Conservation (phyloP, 2,888 invertebrate genomes). For the Aspidapion aeneum region DNA sequence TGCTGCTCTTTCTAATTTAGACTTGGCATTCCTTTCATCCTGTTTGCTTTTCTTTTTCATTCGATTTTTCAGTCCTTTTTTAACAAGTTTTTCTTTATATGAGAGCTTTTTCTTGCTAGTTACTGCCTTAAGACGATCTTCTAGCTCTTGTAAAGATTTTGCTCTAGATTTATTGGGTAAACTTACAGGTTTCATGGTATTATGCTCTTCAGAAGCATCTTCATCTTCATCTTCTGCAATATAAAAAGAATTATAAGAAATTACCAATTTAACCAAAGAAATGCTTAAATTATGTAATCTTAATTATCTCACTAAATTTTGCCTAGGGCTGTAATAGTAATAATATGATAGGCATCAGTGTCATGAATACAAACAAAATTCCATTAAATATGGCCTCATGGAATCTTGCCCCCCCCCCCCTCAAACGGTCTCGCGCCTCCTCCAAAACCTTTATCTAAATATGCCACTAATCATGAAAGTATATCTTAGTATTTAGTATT, state of each 20-base stretch:
- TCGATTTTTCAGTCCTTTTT: slow-evolving; percentile 64
- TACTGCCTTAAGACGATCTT: slow-evolving; percentile 59
- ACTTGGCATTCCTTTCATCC: slow-evolving; percentile 52
- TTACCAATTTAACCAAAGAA: slow-evolving; percentile 6
- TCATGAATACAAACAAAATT: too few relatives aligned
- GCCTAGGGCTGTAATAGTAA: too few relatives aligned
- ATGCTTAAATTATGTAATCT: too few relatives aligned
- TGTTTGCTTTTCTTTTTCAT: slow-evolving; percentile 64
- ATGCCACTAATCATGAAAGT: too few relatives aligned
- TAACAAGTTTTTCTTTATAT: slow-evolving; percentile 63
- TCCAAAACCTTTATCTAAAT: too few relatives aligned
- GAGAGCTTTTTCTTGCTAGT: slow-evolving; percentile 59
- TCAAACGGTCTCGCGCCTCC: too few relatives aligned
- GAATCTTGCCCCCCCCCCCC: too few relatives aligned
- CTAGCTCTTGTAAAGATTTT: slow-evolving; percentile 60
- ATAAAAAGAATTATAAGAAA: slow-evolving; percentile 14
- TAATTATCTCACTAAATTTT: too few relatives aligned
- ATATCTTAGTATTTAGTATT: too few relatives aligned
- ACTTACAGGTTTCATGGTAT: slow-evolving; percentile 35
- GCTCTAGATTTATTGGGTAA: slow-evolving; percentile 49
- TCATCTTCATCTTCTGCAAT: slow-evolving; percentile 40
- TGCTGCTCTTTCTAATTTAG: slow-evolving; percentile 45
- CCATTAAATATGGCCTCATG: too few relatives aligned
- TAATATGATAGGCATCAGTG: too few relatives aligned
- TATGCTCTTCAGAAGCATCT: slow-evolving; percentile 21